Base-by-base conservation (phyloP, 2,888 invertebrate species). In the Scrobipalpa costella region DNA sequence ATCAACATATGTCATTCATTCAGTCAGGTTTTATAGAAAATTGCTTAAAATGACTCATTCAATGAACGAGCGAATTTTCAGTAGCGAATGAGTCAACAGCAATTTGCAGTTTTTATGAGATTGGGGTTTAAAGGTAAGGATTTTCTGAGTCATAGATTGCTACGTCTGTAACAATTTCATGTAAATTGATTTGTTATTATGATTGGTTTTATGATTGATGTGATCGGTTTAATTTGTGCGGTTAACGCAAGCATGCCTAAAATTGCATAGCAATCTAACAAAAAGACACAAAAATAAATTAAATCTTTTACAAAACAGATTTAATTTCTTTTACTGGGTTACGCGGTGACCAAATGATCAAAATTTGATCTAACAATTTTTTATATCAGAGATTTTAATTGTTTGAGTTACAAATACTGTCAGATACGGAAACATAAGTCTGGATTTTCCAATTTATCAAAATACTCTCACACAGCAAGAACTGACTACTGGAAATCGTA, bases 21-120 rank as follows among this genome's bases (percentile, higher is more conserved):
- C 13, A 11, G 27, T 52, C 13, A 27, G 21, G 27, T 52, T 52
- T 52, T 27, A 21, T 52, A 6, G 19, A 52, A 52, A 27, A 52
- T 21, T 11, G 21, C 19, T 52, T 17, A 19, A 52, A 21, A 13
- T 52, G 19, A 52, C 50, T 52, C 50, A 52, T 21, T 52, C 27
- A 27, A 21, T 5, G n/a, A 52, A 52, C 21, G 50, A 21, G 21
- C 21, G 2, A 21, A 2, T 13, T 52, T 50, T 5, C 50, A 21
- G 50, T 52, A 52, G 50, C 50, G 50, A 52, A 13, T 52, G 50
- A 52, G 27, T 52, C 50, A 44, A 21, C 13, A 13, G 27, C 8
- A 52, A 52, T 13, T 52, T 27, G 27, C 27, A 27, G 27, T 52
- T 52, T 52, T 52, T 52, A 11, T 17, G 11, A 52, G 50, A 52